Base-by-base conservation (phyloP, 2,888 invertebrate genomes). In the Sclerodermus sp. region DNA sequence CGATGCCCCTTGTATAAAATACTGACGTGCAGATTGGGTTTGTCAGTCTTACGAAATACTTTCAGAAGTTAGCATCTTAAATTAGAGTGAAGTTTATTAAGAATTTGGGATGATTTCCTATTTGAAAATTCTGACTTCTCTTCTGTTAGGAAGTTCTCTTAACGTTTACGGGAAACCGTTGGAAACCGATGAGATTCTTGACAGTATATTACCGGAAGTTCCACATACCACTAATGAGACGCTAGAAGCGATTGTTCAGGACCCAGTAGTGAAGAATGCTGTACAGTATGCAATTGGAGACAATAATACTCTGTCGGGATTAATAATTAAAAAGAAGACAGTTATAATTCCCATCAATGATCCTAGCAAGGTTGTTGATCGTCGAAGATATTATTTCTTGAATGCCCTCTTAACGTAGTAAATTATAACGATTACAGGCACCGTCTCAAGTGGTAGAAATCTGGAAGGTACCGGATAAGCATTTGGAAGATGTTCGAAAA, bases 241-340 rank as follows among this genome's bases (percentile, higher is more conserved):
- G 1, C 42, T 66, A 2, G 66, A 57, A 8, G 64, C 57, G 1
- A 42, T 66, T n/a, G 60, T 70, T 9, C 53, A 62, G 34, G 70
- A 70, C 55, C 62, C 67, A 1, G 59, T 59, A 13, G 53, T 68
- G 2, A 62, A 68, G 39, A 57, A 58, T 41, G 66, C 66, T 1
- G 66, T 70, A 6, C 60, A 62, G 16, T 41, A 60, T 0, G 51
- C 62, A 0, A 55, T 65, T 13, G 59, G 55, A 34, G 12, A 13
- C 17, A 68, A 67, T 44, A 59, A 59, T 39, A 57, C 70, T 1
- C 53, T 64, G 18, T 57, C 65, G 8, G 70, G 67, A 15, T 53
- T 70, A 2, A 63, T 68, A 2, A 63, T 70, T 12, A 66, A 62
- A 16, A 66, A 58, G 31, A 53, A 60, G 8, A 53, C 62, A 17